Conservation (phyloP, 2,888 invertebrate species). For the Antheraea yamamai region DNA sequence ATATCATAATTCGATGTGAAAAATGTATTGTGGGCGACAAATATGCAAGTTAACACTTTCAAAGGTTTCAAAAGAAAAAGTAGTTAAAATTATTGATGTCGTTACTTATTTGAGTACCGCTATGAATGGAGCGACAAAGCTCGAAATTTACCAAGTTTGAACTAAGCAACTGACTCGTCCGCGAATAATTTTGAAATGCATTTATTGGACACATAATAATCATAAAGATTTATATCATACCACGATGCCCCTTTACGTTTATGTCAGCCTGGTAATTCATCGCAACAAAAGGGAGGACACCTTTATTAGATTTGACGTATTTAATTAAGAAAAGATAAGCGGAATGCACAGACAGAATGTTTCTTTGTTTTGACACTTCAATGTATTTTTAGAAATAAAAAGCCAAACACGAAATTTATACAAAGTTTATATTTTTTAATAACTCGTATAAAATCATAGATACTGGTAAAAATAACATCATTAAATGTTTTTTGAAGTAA, state of each 20-base stretch:
- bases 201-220: too few relatives aligned
- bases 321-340: background rate
- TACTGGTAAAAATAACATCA: too few relatives aligned
- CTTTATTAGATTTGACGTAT: background rate
- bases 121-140: background rate
- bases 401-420: background rate
- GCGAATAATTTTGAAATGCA: too few relatives aligned
- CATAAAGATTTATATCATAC: background rate
- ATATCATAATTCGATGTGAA: background rate
- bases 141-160: background rate
- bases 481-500: too few relatives aligned
- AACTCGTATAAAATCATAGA: too few relatives aligned
- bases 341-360: background rate
- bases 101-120: background rate
- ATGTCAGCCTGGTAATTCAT: conserved; percentile 21
- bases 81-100: background rate
- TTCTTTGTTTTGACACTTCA: background rate
- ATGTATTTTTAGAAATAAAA: background rate
- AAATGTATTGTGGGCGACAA: background rate
- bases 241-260: conserved; percentile 1
- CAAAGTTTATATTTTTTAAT: background rate
- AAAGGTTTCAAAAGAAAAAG: background rate
- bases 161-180: too few relatives aligned
- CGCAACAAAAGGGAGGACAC: conserved; percentile 7
- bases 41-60: background rate